These are phyloP conservation scores for Urocolius indicus DNA, from an alignment of 2,113 vertebrate genomes.

Conservation along the genomic window DNA sequence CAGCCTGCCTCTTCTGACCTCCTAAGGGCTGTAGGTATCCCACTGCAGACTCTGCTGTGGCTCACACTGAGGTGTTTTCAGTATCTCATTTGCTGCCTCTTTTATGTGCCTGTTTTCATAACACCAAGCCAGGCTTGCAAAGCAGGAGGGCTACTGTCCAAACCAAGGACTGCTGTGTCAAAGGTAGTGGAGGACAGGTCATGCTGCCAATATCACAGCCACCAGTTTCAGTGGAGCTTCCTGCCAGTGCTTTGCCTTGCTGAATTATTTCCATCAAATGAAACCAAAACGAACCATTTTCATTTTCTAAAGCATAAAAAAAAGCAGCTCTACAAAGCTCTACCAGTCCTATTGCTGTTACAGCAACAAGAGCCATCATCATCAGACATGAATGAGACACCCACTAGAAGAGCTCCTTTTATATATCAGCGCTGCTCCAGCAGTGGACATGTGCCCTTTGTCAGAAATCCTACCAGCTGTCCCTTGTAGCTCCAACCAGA, in stretches of 20 bases:
- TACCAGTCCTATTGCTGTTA: neutral
- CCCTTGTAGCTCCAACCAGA: neutral
- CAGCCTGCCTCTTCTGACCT: neutral
- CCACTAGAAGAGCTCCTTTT: neutral
- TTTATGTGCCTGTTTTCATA: neutral
- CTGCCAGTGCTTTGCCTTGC: neutral
- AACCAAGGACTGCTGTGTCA: neutral
- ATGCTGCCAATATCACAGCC: fast-evolving
- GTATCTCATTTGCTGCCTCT: neutral
- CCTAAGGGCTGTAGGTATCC: neutral
- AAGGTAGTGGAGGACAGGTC: neutral
- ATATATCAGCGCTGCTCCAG: neutral
- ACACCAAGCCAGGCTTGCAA: neutral
- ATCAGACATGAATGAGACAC: neutral
- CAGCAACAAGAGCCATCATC: neutral
- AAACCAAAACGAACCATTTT: neutral
- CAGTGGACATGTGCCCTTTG: neutral
- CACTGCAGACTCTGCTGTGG: neutral
- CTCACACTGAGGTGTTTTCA: neutral
- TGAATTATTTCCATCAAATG: neutral
- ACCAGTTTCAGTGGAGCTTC: neutral
- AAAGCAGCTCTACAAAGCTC: neutral
- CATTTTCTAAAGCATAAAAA: neutral
- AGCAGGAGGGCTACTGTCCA: neutral
- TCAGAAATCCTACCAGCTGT: neutral